Evolutionary conservation across 2,888 invertebrate species (phyloP), one percentile per base, ranked within the genome.

Genomic region (Holacanthella duospinosa): DNA sequence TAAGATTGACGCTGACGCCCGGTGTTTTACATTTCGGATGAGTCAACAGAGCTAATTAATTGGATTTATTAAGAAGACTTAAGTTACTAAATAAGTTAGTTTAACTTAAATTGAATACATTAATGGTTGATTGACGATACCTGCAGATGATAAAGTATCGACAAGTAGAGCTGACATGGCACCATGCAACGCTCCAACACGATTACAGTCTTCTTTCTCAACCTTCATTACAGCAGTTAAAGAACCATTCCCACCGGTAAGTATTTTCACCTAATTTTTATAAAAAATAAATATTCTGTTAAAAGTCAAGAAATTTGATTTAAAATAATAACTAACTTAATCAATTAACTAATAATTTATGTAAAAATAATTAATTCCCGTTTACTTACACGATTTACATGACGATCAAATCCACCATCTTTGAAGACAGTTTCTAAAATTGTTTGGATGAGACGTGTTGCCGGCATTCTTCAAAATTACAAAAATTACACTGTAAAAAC

Each of bases 1-100:
- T 86, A 29, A 95, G 78, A 75, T 92, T 88, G 26, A 93, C 85
- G 9, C 90, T 89, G 0, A 91, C 88, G 25, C 92, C 91, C 59
- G 87, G 74, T 56, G 80, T 80, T 2, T 81, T 80, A 59, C 79
- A 77, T 28, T 79, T 78, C n/a, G 80, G 82, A 72, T 84, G 82
- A 0, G 88, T 84, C 75, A 87, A 82, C 1, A 93, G 76, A 0
- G 90, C 93, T 75, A 21, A 48, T 48, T 9, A 85, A 85, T 0
- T 88, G 36, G 36, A 36, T 9, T 9, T 16, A 36, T 9, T 36
- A 36, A 36, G 6, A 36, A 36, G n/a, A n/a, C n/a, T n/a, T 36
- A 36, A 16, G 36, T 16, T 36, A 36, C 6, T 36, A 36, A 36
- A 36, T 36, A 36, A 36, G 6, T 36, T 6, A 36, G 6, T 36